Conservation (phyloP, 2,113 vertebrate genomes). For the Danionella cerebrum region DNA sequence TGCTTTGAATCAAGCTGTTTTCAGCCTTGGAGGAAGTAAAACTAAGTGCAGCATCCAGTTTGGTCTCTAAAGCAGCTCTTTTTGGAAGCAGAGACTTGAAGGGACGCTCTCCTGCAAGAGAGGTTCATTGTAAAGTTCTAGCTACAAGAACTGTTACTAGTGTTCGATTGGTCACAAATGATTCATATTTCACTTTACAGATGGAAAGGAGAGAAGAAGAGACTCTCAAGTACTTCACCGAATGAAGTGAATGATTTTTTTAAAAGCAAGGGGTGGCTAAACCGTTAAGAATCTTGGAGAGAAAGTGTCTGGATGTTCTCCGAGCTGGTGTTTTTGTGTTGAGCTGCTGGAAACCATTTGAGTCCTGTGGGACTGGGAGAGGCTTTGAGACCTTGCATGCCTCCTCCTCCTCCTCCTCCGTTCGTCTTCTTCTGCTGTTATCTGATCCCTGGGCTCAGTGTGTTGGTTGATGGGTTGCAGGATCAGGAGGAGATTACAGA, state of each 20-base stretch:
- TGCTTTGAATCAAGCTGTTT: neutral
- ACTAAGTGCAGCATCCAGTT: neutral
- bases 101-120: neutral
- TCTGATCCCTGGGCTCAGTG: neutral
- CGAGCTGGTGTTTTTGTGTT: too few relatives aligned
- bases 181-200: too few relatives aligned
- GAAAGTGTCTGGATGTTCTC: too few relatives aligned
- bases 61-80: neutral
- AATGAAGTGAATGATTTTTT: too few relatives aligned
- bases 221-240: too few relatives aligned
- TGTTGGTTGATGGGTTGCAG: neutral
- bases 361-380: constrained; percentile 31
- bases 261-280: too few relatives aligned
- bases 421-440: neutral
- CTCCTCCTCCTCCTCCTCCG: neutral
- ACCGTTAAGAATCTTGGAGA: too few relatives aligned
- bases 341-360: constrained; percentile 21
- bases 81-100: neutral
- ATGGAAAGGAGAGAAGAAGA: too few relatives aligned
- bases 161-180: too few relatives aligned
- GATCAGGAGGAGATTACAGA: neutral
- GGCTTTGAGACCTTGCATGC: neutral
- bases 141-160: too few relatives aligned
- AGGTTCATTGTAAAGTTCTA: too few relatives aligned
- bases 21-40: constrained; percentile 10